phyloP scores from a whole-genome alignment of 1,140 invertebrate genomes.

The Phthorimaea operculella region DNA sequence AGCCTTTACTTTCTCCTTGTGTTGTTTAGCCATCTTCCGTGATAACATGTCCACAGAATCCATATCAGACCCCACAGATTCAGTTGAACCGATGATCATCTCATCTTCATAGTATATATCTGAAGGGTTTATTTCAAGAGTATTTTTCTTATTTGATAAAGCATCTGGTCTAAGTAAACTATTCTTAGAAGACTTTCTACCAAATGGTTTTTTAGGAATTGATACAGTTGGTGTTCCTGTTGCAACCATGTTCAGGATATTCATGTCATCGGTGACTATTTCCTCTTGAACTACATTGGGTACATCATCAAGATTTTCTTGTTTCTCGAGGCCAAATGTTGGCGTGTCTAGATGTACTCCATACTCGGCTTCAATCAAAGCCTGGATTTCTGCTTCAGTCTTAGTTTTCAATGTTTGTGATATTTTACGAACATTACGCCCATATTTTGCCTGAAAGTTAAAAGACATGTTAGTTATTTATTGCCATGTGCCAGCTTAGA shows the following conservation, averaged over 20 bases:
- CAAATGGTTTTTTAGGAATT: slow-evolving; percentile 27
- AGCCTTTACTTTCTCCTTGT: slow-evolving; percentile 38
- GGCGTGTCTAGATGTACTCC: slow-evolving; percentile 49
- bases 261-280: slow-evolving; percentile 56
- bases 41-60: slow-evolving; percentile 27
- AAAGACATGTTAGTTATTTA: not conserved
- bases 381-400: slow-evolving; percentile 70
- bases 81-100: slow-evolving; percentile 37
- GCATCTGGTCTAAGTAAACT: slow-evolving; percentile 22
- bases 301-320: slow-evolving; percentile 33
- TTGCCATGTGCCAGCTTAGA: too few species aligned
- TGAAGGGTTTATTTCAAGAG: slow-evolving; percentile 21
- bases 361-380: slow-evolving; percentile 60
- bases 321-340: slow-evolving; percentile 27
- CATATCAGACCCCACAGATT: slow-evolving; percentile 36
- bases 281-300: slow-evolving; percentile 46
- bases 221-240: slow-evolving; percentile 65
- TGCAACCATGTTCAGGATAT: slow-evolving; percentile 66
- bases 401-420: slow-evolving; percentile 74
- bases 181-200: slow-evolving; percentile 34
- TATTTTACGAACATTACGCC: slow-evolving; percentile 71
- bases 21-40: slow-evolving; percentile 34
- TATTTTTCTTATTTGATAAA: slow-evolving; percentile 13
- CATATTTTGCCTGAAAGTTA: slow-evolving; percentile 70
- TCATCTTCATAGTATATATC: slow-evolving; percentile 54